These are phyloP conservation scores for Ageneiosus marmoratus DNA, from an alignment of 2,113 vertebrate species.

Conservation along the genomic window DNA sequence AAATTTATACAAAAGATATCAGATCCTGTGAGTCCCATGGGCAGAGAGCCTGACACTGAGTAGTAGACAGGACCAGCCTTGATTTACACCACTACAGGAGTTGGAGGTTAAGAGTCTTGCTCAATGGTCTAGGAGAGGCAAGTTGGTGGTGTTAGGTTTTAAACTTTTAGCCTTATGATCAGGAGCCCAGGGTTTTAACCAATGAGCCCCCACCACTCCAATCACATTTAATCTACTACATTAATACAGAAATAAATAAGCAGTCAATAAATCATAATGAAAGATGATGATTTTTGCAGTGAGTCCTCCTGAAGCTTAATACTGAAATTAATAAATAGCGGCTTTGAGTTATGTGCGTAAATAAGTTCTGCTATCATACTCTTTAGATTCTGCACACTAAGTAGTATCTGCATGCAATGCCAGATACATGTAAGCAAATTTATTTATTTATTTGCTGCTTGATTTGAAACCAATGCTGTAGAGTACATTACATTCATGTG, in stretches of 20 bases:
- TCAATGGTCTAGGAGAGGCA: background rate
- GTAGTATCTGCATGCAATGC: background rate
- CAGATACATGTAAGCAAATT: background rate
- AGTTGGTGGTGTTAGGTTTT: background rate
- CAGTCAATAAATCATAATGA: background rate
- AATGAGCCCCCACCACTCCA: background rate
- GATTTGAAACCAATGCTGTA: background rate
- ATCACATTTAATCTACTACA: background rate
- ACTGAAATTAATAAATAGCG: background rate
- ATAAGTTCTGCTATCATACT: background rate
- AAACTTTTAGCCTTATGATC: background rate
- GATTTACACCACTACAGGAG: background rate
- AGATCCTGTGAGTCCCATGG: background rate
- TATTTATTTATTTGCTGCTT: background rate
- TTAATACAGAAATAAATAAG: background rate
- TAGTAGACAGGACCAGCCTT: background rate
- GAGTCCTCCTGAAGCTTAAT: background rate
- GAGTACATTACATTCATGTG: background rate
- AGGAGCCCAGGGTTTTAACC: background rate
- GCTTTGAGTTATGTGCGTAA: background rate
- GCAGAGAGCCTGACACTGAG: background rate
- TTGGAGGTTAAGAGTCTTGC: background rate
- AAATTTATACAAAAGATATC: background rate
- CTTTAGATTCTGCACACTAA: background rate
- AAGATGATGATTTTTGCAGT: background rate